Evolutionary conservation across 2,888 invertebrate genomes (phyloP).

Genomic region (Balanococcus diminutus): DNA sequence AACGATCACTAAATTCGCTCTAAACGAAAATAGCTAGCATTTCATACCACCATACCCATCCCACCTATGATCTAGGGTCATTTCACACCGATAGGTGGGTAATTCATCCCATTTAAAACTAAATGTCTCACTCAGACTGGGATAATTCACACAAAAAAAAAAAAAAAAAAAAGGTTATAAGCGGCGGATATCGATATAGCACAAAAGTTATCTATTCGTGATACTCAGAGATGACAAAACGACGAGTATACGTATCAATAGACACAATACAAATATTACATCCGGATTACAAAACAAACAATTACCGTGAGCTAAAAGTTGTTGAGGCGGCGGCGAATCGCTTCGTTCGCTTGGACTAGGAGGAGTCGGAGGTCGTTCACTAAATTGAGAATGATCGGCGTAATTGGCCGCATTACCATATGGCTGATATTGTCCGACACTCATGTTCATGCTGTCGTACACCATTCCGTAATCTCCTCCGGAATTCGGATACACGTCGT

Average conservation of each 20-base stretch:
- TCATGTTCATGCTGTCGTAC: constrained; percentile 57
- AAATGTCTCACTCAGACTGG: too few species aligned
- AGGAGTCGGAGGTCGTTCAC: constrained; percentile 60
- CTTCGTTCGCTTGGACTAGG: constrained; percentile 60
- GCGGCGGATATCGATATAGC: neutral
- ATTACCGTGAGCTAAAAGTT: constrained; percentile 57
- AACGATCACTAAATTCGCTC: too few species aligned
- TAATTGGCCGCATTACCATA: constrained; percentile 59
- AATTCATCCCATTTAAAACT: neutral
- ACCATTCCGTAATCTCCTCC: constrained; percentile 57
- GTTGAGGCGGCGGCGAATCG: constrained; percentile 62
- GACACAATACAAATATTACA: neutral
- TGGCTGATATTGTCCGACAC: constrained; percentile 57
- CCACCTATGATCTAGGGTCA: too few species aligned
- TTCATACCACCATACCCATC: too few species aligned
- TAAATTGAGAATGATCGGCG: constrained; percentile 60
- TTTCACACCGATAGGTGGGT: neutral
- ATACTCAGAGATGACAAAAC: neutral
- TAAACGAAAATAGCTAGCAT: too few species aligned
- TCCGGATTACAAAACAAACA: constrained; percentile 36
- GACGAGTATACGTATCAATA: neutral
- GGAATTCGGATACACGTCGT: constrained; percentile 65
- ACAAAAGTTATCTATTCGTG: neutral
- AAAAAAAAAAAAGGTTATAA: neutral
- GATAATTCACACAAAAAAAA: neutral